phyloP scores from a whole-genome alignment of 2,797 vertebrate genomes.

The Urocyon cinereoargenteus region DNA sequence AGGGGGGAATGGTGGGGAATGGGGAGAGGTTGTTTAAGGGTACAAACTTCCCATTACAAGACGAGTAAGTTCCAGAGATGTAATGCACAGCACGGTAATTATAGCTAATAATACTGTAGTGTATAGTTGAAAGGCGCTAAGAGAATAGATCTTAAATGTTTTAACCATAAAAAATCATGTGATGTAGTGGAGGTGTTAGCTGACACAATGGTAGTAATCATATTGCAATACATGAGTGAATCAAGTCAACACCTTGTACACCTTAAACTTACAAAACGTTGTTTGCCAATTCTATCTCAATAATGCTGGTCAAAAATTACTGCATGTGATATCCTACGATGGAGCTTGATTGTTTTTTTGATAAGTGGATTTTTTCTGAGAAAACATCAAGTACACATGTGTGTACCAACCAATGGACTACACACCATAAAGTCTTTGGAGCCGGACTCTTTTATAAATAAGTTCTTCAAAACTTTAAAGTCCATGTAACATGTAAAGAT shows the following conservation, averaged over 20 bases:
- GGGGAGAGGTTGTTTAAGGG: neutral
- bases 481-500: neutral
- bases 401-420: neutral
- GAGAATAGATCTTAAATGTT: neutral
- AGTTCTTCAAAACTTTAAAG: neutral
- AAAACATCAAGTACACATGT: neutral
- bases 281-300: neutral
- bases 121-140: neutral
- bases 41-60: neutral
- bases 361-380: neutral
- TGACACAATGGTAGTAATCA: neutral
- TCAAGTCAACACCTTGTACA: neutral
- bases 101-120: neutral
- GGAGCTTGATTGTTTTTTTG: neutral
- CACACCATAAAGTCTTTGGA: neutral
- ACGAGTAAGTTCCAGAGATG: neutral
- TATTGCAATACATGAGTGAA: neutral
- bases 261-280: neutral
- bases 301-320: neutral
- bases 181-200: neutral
- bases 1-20: neutral
- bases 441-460: neutral
- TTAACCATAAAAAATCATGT: neutral
- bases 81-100: neutral
- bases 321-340: neutral